These are phyloP conservation scores for Caenorhabditis parvicauda DNA, from an alignment of 2,888 invertebrate genomes.

Conservation along the genomic window DNA sequence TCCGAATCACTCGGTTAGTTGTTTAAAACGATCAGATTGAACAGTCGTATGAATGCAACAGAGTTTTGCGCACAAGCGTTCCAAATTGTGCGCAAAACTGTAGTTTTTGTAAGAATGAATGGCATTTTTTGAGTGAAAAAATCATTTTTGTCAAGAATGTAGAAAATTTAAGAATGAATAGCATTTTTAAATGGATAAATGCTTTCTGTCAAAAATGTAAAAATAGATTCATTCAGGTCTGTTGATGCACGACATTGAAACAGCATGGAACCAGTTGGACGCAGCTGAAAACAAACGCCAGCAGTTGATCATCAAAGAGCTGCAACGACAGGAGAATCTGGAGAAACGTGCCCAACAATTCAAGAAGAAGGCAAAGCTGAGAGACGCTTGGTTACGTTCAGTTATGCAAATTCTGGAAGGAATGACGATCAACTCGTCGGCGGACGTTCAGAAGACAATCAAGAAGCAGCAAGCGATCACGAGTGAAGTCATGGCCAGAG, in stretches of 20 bases:
- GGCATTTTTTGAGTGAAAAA: no score
- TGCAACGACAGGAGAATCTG: constrained; percentile 79
- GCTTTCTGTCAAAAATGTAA: no score
- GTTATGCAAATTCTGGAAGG: constrained; percentile 72
- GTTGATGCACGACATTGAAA: constrained; percentile 90
- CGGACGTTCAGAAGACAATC: constrained; percentile 93
- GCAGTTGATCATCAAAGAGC: constrained; percentile 83
- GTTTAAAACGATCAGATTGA: no score
- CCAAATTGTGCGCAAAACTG: no score
- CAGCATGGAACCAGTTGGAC: constrained; percentile 88
- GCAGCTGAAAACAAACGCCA: constrained; percentile 90
- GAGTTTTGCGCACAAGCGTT: no score
- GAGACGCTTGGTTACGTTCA: constrained; percentile 90
- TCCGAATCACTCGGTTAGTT: no score
- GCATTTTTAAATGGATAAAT: no score
- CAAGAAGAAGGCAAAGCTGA: constrained; percentile 80
- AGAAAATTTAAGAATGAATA: no score
- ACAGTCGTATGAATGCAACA: no score
- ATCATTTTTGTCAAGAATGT: no score
- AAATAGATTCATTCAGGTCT: no score
- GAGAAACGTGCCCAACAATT: constrained; percentile 94
- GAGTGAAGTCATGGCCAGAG: constrained; percentile 87
- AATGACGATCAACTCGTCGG: constrained; percentile 73
- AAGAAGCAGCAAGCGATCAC: constrained; percentile 98
- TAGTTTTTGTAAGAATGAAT: no score